Evolutionary conservation across 2,113 vertebrate genomes (phyloP).

Genomic region (Brienomyrus brachyistius): DNA sequence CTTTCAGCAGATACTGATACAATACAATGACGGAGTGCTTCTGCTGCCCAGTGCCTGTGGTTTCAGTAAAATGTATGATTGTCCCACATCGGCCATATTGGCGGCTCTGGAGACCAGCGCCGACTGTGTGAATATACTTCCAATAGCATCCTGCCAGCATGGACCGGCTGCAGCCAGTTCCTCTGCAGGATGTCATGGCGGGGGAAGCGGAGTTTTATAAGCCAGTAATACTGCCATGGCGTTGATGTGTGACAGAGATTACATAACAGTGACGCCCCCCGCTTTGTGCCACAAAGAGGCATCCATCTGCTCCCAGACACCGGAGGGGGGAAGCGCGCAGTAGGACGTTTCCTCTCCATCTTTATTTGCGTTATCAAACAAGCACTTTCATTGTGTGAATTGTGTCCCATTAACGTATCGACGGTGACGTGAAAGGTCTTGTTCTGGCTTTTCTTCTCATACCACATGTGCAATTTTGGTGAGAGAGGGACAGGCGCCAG

Average conservation of each 20-base stretch:
- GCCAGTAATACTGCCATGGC: neutral
- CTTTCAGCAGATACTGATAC: neutral
- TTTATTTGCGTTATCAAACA: neutral
- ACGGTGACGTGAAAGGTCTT: neutral
- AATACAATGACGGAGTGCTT: neutral
- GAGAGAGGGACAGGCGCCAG: neutral
- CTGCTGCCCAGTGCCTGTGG: neutral
- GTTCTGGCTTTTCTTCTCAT: neutral
- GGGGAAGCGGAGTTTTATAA: neutral
- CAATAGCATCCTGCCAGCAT: neutral
- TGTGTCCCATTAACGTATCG: neutral
- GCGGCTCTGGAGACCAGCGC: neutral
- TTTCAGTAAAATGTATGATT: neutral
- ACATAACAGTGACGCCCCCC: neutral
- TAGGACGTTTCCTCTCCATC: neutral
- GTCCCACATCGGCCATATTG: neutral
- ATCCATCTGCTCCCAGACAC: neutral
- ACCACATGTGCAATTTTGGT: neutral
- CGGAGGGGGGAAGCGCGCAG: neutral
- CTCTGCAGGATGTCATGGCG: neutral
- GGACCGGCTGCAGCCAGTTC: neutral
- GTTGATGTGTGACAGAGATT: neutral
- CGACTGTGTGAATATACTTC: neutral
- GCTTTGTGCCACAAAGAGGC: neutral
- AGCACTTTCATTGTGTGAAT: neutral